A percentile compares a stretch with the other conserved stretches of the same genome.
Evolutionary conservation across 2,888 invertebrate species (phyloP).

Genomic region (Erebia aethiops): DNA sequence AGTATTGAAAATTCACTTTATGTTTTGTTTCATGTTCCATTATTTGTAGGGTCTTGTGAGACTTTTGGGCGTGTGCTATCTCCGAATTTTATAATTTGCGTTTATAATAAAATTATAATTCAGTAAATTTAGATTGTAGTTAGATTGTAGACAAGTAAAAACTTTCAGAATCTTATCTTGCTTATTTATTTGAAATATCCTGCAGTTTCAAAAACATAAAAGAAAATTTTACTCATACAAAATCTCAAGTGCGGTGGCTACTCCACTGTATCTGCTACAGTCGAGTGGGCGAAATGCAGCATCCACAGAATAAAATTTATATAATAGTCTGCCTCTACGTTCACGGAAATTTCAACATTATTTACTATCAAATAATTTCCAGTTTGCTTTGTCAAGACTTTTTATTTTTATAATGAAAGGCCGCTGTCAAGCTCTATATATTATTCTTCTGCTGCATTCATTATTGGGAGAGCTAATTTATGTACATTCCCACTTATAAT

Average conservation of each 20-base stretch:
- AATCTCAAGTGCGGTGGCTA: constrained; percentile 45
- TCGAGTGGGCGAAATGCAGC: constrained; percentile 32
- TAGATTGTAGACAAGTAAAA: too few relatives aligned
- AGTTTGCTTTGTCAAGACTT: constrained; percentile 22
- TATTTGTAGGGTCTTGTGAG: too few relatives aligned
- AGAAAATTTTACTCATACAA: constrained; percentile 44
- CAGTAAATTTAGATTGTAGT: too few relatives aligned
- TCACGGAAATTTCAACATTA: constrained; percentile 34
- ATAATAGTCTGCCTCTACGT: constrained; percentile 37
- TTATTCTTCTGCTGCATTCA: constrained; percentile 45
- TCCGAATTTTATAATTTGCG: too few relatives aligned
- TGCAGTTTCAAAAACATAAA: constrained; percentile 15
- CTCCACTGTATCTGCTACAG: constrained; percentile 43
- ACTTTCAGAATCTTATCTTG: neutral
- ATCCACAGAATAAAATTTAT: constrained; percentile 45
- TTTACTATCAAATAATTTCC: neutral
- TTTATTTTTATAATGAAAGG: constrained; percentile 43
- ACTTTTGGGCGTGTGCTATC: too few relatives aligned
- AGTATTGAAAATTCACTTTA: too few relatives aligned
- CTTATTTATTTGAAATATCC: neutral
- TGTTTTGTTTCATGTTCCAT: too few relatives aligned
- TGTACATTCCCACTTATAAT: constrained; percentile 1
- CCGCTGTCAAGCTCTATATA: constrained; percentile 42
- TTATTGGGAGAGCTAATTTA: constrained; percentile 34
- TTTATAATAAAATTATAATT: too few relatives aligned